Evolutionary conservation across 2,113 vertebrate genomes (phyloP).

Genomic region (Hippopotamus amphibius): DNA sequence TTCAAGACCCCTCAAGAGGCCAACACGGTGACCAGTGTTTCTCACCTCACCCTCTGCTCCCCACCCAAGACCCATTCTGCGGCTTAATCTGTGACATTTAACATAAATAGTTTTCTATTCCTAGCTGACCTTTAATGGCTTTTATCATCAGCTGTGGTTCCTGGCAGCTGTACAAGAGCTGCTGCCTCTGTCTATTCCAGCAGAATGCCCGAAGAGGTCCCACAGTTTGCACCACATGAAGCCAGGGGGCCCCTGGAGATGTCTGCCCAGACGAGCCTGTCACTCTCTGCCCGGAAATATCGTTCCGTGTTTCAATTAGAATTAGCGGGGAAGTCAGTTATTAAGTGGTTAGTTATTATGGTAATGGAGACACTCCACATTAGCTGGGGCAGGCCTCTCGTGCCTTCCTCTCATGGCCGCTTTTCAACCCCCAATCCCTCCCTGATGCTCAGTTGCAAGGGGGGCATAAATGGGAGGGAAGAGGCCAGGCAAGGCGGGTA

Average conservation of each 20-base stretch:
- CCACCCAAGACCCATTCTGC: background rate
- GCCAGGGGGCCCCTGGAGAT: background rate
- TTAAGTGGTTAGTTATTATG: constrained; percentile 81
- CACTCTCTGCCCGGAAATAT: constrained; percentile 37
- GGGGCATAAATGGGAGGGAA: background rate
- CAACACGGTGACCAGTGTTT: background rate
- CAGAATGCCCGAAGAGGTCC: constrained; percentile 32
- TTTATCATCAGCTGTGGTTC: constrained; percentile 74
- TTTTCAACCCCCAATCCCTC: constrained; percentile 36
- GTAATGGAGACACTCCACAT: constrained; percentile 75
- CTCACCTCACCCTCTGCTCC: constrained; percentile 53
- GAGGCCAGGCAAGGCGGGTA: background rate
- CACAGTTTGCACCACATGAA: background rate
- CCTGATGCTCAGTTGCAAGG: background rate
- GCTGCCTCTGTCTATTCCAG: background rate
- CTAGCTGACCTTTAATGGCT: constrained; percentile 77
- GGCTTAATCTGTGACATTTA: constrained; percentile 79
- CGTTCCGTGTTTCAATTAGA: constrained; percentile 76
- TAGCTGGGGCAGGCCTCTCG: background rate
- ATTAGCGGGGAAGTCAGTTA: constrained; percentile 75
- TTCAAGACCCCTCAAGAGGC: background rate
- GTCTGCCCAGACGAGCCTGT: background rate
- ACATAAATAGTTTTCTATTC: constrained; percentile 77
- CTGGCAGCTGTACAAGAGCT: background rate
- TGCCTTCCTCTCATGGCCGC: constrained; percentile 10